Conservation (phyloP, 2,888 invertebrate genomes). For the Camponotus fellah region DNA sequence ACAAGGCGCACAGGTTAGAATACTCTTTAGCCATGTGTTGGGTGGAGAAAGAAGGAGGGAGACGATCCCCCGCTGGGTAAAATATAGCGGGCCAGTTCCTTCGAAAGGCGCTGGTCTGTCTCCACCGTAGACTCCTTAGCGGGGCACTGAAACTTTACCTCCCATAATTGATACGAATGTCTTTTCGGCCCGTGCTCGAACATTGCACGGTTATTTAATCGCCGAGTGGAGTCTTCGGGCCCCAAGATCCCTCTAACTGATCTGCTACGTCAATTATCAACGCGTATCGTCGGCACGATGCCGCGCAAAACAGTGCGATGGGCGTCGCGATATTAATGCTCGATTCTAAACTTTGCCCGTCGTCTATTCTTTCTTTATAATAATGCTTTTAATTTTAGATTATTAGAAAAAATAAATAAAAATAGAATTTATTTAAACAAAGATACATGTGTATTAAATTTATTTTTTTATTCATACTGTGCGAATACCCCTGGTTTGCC, state of each 20-base stretch:
- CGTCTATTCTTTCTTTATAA: not conserved
- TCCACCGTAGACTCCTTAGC: constrained; percentile 81
- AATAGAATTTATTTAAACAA: not conserved
- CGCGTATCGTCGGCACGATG: constrained; percentile 57
- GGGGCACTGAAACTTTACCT: constrained; percentile 82
- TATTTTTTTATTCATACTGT: constrained; percentile 6
- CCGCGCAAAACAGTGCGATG: constrained; percentile 5
- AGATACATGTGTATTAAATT: not conserved
- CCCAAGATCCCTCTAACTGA: constrained; percentile 55
- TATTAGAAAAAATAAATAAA: not conserved
- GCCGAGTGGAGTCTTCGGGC: constrained; percentile 52
- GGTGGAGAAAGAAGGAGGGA: constrained; percentile 61
- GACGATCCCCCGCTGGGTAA: constrained; percentile 84
- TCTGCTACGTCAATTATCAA: constrained; percentile 80
- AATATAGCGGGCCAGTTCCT: constrained; percentile 84
- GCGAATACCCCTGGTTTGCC: not conserved
- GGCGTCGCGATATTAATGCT: constrained; percentile 15
- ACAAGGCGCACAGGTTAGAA: constrained; percentile 74
- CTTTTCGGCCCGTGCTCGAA: constrained; percentile 82
- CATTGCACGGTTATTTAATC: constrained; percentile 82
- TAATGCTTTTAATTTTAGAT: not conserved
- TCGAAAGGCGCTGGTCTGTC: constrained; percentile 83
- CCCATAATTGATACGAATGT: constrained; percentile 85
- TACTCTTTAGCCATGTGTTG: constrained; percentile 57
- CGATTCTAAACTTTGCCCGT: not conserved